Evolutionary conservation across 2,888 invertebrate species (phyloP), one percentile per base, ranked within the genome.

Genomic region (Seira sanloemensis): DNA sequence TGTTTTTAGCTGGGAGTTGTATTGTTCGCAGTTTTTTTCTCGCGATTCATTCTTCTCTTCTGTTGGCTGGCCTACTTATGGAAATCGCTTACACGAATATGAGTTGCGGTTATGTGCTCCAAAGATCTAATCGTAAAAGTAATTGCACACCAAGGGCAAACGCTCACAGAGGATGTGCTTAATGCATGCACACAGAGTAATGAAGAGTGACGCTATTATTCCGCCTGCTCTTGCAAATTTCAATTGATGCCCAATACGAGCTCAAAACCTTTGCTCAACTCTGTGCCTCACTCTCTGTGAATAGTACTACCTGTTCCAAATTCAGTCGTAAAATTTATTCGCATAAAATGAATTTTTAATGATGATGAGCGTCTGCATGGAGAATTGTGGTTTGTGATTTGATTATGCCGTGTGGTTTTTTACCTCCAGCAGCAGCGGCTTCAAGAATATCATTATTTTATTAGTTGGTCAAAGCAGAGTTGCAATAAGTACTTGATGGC

Each of bases 41-140:
- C n/a, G n/a, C n/a, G n/a, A n/a, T n/a, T n/a, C n/a, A n/a, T n/a
- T n/a, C n/a, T n/a, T n/a, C n/a, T n/a, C n/a, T n/a, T n/a, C 37
- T 69, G 25, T 37, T 46, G 12, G 37, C 46, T 69, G 69, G 69
- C 69, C 69, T 69, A 69, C 69, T 69, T 69, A 9, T 69, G 16
- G n/a, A 37, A 37, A 37, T 37, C 16, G 37, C 69, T 26, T 27
- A 67, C 19, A 69, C 21, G 16, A 69, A 19, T 46, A 69, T 37
- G 19, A 21, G 69, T 37, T 37, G 46, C 46, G 37, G 46, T 26
- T 23, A 46, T 26, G 2, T 24, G 7, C n/a, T 67, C 24, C n/a
- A n/a, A 24, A 37, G 37, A n/a, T n/a, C n/a, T n/a, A 24, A 67
- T 67, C 2, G 24, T n/a, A 24, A 67, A 67, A 67, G n/a, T 16